phyloP scores from a whole-genome alignment of 1,140 invertebrate species.

The Caerostris darwini region DNA sequence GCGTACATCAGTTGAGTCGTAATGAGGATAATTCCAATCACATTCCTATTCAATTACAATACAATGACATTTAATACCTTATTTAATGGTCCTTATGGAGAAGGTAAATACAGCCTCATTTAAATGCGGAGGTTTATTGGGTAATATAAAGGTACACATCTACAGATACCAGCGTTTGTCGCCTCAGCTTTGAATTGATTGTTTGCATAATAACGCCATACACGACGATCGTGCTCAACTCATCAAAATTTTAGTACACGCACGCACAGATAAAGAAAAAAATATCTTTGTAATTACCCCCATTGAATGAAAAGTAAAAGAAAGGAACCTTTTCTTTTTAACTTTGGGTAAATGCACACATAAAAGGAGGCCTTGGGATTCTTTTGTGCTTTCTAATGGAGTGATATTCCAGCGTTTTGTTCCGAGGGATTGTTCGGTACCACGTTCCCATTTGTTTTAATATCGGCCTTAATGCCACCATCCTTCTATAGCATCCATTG shows the following conservation, averaged over 20 bases:
- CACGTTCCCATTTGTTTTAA: not conserved
- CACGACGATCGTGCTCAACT: not conserved
- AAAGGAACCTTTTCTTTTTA: not conserved
- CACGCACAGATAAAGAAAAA: not conserved
- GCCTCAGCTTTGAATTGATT: not conserved
- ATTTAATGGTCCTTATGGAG: not conserved
- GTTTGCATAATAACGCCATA: not conserved
- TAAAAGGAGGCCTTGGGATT: not conserved
- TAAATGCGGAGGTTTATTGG: not conserved
- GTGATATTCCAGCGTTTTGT: not conserved
- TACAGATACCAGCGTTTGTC: not conserved
- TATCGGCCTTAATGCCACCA: not conserved
- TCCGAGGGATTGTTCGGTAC: not conserved
- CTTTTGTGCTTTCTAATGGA: not conserved
- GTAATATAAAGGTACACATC: not conserved
- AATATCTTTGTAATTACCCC: constrained; percentile 3
- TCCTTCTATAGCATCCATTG: not conserved
- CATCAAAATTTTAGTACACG: constrained; percentile 2
- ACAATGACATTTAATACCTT: not conserved
- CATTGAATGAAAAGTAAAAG: not conserved
- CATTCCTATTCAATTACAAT: not conserved
- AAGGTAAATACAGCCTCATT: not conserved
- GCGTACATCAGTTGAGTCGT: no score
- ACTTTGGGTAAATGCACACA: not conserved
- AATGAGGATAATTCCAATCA: not conserved